These are phyloP conservation scores for Leucania comma DNA, from an alignment of 2,888 invertebrate species.

Conservation along the genomic window DNA sequence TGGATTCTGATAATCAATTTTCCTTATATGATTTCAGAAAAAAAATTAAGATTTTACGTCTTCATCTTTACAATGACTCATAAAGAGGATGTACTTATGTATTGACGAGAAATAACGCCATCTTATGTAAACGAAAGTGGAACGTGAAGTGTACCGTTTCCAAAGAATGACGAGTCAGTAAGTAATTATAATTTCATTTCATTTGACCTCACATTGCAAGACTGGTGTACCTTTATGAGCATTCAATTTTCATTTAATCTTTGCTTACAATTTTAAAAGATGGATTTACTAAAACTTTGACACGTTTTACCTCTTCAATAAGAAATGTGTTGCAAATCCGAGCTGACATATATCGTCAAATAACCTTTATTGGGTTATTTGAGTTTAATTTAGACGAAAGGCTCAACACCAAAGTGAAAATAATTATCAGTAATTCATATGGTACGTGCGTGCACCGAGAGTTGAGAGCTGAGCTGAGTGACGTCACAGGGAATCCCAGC, in stretches of 20 bases:
- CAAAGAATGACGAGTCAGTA: constrained; percentile 44
- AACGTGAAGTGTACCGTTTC: constrained; percentile 30
- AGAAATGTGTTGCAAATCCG: background rate
- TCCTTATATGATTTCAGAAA: constrained; percentile 24
- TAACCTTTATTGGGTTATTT: background rate
- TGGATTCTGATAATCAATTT: constrained; percentile 29
- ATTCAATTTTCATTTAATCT: constrained; percentile 7
- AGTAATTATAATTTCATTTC: constrained; percentile 33
- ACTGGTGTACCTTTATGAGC: background rate
- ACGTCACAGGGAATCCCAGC: constrained; percentile 79
- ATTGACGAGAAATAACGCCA: constrained; percentile 30
- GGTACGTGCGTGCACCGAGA: constrained; percentile 10
- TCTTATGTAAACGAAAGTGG: constrained; percentile 56
- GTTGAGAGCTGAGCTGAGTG: constrained; percentile 9
- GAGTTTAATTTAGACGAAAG: background rate
- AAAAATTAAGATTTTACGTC: constrained; percentile 18
- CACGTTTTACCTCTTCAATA: background rate
- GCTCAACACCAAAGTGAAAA: constrained; percentile 14
- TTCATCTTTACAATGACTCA: constrained; percentile 18
- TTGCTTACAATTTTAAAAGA: constrained; percentile 3
- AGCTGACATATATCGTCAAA: background rate
- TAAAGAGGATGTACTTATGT: constrained; percentile 29
- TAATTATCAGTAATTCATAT: constrained; percentile 20
- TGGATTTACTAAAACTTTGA: background rate
- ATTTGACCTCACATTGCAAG: background rate